Evolutionary conservation across 2,888 invertebrate species (phyloP).

Genomic region (Pristionchus japonicus): DNA sequence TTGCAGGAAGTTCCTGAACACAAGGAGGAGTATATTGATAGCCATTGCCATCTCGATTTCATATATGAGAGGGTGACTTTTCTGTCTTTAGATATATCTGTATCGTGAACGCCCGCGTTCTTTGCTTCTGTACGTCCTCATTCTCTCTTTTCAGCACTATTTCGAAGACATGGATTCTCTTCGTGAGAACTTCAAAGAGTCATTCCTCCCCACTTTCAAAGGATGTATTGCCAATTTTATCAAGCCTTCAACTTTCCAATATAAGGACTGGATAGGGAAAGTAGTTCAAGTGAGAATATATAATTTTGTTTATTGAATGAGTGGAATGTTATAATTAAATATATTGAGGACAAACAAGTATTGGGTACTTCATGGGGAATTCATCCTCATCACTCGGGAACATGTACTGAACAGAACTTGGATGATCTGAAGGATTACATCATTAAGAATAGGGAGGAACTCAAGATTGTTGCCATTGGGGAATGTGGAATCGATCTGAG

Average conservation of each 20-base stretch:
- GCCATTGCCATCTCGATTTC: conserved; percentile 12
- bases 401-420: not conserved
- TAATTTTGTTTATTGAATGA: not conserved
- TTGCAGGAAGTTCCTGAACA: not conserved
- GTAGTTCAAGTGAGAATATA: not conserved
- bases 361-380: conserved; percentile 8
- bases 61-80: not conserved
- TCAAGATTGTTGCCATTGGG: conserved; percentile 6
- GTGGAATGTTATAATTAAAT: too few species aligned
- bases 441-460: not conserved
- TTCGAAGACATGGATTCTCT: not conserved
- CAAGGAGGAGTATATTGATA: not conserved
- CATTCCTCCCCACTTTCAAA: not conserved
- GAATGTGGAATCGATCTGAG: conserved; percentile 22
- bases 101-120: not conserved
- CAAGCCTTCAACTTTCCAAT: not conserved
- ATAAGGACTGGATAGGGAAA: not conserved
- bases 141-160: not conserved
- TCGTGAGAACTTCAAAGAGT: not conserved
- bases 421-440: not conserved
- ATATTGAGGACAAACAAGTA: not conserved
- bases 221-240: conserved; percentile 12
- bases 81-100: not conserved
- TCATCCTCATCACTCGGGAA: not conserved
- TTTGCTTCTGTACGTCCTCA: too few species aligned